A percentile compares a stretch with the other conserved stretches of the same genome.
Evolutionary conservation across 2,797 vertebrate species (phyloP).

Genomic region (Tadarida brasiliensis): DNA sequence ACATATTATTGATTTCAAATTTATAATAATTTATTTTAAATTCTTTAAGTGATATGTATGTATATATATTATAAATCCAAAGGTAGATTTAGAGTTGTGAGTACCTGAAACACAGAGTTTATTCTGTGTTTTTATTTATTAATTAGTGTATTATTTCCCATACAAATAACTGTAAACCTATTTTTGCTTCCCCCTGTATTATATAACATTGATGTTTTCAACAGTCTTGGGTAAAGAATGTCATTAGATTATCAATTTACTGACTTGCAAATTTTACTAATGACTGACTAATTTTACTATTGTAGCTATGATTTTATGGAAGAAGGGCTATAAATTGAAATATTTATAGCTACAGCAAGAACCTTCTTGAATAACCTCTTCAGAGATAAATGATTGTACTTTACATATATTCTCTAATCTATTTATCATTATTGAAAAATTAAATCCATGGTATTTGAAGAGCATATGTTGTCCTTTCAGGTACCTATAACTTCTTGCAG

Average conservation of each 20-base stretch:
- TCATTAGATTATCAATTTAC: neutral
- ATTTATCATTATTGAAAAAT: neutral
- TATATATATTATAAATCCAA: neutral
- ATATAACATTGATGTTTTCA: neutral
- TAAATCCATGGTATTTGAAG: neutral
- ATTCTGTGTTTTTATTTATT: neutral
- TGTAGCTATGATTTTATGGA: neutral
- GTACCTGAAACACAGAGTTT: neutral
- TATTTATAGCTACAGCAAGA: neutral
- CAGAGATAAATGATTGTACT: neutral
- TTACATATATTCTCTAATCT: neutral
- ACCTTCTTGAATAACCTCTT: neutral
- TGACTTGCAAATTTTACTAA: neutral
- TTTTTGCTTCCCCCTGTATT: neutral
- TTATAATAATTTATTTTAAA: neutral
- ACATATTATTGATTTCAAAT: neutral
- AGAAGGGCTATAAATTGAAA: neutral
- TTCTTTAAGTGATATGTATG: neutral
- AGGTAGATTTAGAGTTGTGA: neutral
- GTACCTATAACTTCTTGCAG: neutral
- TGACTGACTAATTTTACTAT: neutral
- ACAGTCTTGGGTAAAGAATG: neutral
- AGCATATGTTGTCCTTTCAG: neutral
- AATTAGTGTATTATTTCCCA: neutral
- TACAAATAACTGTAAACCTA: neutral